These are phyloP conservation scores for Drosophila pachea DNA, from an alignment of 1,140 invertebrate species.

Conservation along the genomic window DNA sequence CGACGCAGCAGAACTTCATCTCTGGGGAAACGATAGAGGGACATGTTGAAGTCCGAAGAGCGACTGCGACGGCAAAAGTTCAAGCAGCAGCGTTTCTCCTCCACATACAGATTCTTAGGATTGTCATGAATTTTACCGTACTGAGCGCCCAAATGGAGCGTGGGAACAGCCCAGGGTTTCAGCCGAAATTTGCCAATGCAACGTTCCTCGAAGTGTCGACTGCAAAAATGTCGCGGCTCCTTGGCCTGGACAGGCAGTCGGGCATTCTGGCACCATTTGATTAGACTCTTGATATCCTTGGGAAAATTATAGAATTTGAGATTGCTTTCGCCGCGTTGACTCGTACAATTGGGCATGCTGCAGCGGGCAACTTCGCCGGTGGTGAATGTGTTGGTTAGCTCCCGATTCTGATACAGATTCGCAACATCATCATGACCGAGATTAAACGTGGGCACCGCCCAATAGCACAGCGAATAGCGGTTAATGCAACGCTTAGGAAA, in stretches of 20 bases:
- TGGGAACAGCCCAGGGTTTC: slow-evolving; percentile 75
- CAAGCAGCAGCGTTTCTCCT: slow-evolving; percentile 73
- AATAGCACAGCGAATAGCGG: slow-evolving; percentile 73
- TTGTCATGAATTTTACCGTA: slow-evolving; percentile 76
- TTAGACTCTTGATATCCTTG: slow-evolving; percentile 73
- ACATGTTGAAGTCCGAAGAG: slow-evolving; percentile 74
- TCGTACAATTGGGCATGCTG: slow-evolving; percentile 73
- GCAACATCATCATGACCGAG: slow-evolving; percentile 74
- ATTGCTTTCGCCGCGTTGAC: slow-evolving; percentile 71
- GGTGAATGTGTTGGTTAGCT: slow-evolving; percentile 73
- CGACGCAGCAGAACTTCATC: slow-evolving; percentile 66
- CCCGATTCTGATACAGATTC: slow-evolving; percentile 75
- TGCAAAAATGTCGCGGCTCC: slow-evolving; percentile 73
- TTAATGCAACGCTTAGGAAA: slow-evolving; percentile 76
- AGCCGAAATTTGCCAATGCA: slow-evolving; percentile 75
- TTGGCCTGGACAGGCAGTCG: slow-evolving; percentile 70
- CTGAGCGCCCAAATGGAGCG: slow-evolving; percentile 66
- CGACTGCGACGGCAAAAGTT: slow-evolving; percentile 70
- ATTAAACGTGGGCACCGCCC: slow-evolving; percentile 76
- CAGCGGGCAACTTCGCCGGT: slow-evolving; percentile 69
- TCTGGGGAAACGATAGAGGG: slow-evolving; percentile 70
- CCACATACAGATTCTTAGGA: slow-evolving; percentile 68
- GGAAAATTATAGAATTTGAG: slow-evolving; percentile 76
- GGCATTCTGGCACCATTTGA: slow-evolving; percentile 76
- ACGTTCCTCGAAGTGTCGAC: slow-evolving; percentile 72